phyloP scores from a whole-genome alignment of 2,888 invertebrate genomes.

The Pimpla rufipes region DNA sequence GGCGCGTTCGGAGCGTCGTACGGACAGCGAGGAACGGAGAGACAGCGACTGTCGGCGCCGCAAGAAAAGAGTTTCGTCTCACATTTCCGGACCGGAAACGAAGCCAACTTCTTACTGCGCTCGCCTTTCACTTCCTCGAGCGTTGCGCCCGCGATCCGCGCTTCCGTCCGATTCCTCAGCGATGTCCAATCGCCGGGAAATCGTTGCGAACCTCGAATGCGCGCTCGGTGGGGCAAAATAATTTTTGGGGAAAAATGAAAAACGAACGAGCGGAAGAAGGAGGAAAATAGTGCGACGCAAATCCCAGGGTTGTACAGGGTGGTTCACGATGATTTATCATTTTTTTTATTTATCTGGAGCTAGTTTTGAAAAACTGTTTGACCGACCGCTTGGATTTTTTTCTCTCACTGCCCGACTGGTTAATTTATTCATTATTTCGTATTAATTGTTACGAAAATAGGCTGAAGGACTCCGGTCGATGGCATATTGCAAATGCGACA shows the following conservation, averaged over 20 bases:
- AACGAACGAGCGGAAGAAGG: not conserved
- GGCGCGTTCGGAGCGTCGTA: not conserved
- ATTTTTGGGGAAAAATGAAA: not conserved
- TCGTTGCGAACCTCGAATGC: slow-evolving; percentile 29
- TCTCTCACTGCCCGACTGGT: too few species aligned
- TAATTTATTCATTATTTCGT: too few species aligned
- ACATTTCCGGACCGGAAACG: slow-evolving; percentile 50
- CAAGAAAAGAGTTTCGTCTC: slow-evolving; percentile 52
- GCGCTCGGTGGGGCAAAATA: not conserved
- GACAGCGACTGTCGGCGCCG: slow-evolving; percentile 9
- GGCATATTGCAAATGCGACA: too few species aligned
- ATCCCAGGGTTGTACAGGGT: slow-evolving; percentile 15
- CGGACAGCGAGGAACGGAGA: slow-evolving; percentile 6
- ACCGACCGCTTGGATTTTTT: too few species aligned
- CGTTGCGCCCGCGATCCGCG: slow-evolving; percentile 21
- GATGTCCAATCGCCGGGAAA: slow-evolving; percentile 49
- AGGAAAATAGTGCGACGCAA: slow-evolving; percentile 22
- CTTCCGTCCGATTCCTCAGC: slow-evolving; percentile 32
- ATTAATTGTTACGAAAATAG: too few species aligned
- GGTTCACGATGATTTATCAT: too few species aligned
- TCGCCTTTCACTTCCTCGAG: slow-evolving; percentile 15
- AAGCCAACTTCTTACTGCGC: slow-evolving; percentile 49
- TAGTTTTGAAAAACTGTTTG: too few species aligned
- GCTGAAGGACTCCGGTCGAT: too few species aligned
- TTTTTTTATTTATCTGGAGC: too few species aligned